These are phyloP conservation scores for Tetranychus cinnabarinus DNA, from an alignment of 1,140 invertebrate species.

Conservation along the genomic window DNA sequence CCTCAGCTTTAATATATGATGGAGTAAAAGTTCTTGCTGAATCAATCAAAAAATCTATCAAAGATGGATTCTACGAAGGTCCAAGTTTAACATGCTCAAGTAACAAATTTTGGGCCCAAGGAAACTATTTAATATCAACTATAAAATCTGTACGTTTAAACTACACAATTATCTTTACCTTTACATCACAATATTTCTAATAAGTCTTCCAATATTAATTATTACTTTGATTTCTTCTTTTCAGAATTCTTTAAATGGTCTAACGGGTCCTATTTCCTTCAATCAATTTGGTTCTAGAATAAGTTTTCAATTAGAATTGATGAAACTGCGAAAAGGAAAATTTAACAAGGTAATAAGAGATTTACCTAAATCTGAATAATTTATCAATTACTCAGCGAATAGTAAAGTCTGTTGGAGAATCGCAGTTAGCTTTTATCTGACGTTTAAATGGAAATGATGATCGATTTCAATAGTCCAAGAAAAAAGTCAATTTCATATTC, in stretches of 20 bases:
- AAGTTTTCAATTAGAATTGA: constrained; percentile 37
- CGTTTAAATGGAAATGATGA: background rate
- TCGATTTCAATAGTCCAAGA: background rate
- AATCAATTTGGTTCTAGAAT: constrained; percentile 56
- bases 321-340: background rate
- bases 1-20: constrained; percentile 22
- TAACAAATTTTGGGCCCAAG: background rate
- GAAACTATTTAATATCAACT: background rate
- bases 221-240: background rate
- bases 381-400: background rate
- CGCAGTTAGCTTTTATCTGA: background rate
- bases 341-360: background rate
- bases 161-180: background rate
- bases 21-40: constrained; percentile 14
- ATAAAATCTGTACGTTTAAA: background rate
- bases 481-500: background rate
- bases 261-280: constrained; percentile 71
- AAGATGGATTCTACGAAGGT: constrained; percentile 21
- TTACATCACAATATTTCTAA: background rate
- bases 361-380: background rate
- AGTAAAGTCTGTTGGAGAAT: background rate
- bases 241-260: constrained; percentile 24
- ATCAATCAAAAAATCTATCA: constrained; percentile 36
- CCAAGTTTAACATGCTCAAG: background rate
- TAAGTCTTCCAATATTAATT: background rate